Evolutionary conservation across 2,888 invertebrate genomes (phyloP).

Genomic region (Amiota minor): DNA sequence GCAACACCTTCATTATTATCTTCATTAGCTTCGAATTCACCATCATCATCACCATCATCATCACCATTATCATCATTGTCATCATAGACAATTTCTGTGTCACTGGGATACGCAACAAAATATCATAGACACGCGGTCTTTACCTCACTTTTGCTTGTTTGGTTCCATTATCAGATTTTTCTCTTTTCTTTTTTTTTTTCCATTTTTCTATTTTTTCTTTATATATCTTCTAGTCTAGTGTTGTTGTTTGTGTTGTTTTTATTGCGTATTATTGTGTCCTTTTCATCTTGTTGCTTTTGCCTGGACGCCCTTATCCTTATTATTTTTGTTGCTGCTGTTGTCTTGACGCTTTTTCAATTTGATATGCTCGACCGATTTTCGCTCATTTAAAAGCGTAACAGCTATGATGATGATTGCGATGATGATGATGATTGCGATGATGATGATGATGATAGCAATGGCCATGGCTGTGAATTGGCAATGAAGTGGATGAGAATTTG

Average conservation of each 20-base stretch:
- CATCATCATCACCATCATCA: neutral
- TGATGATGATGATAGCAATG: neutral
- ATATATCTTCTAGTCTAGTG: neutral
- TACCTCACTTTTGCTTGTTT: neutral
- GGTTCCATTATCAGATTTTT: neutral
- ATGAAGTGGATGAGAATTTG: too few relatives aligned
- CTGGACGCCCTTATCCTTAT: neutral
- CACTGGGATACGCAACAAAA: conserved; percentile 65
- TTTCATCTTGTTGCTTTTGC: conserved; percentile 2
- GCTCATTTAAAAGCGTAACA: conserved; percentile 56
- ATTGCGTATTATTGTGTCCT: neutral
- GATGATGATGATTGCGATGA: neutral
- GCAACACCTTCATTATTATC: too few relatives aligned
- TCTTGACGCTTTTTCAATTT: conserved; percentile 60
- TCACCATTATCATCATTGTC: neutral
- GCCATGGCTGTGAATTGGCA: neutral
- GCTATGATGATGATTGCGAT: neutral
- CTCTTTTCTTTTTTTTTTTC: neutral
- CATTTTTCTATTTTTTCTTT: neutral
- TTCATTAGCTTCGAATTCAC: neutral
- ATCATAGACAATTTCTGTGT: conserved; percentile 56
- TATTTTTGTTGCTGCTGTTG: conserved; percentile 38
- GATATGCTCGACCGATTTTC: conserved; percentile 67
- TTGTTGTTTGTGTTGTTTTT: neutral
- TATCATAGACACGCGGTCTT: conserved; percentile 48